These are phyloP conservation scores for Polymixis lichenea DNA, from an alignment of 2,888 invertebrate species.

Conservation along the genomic window DNA sequence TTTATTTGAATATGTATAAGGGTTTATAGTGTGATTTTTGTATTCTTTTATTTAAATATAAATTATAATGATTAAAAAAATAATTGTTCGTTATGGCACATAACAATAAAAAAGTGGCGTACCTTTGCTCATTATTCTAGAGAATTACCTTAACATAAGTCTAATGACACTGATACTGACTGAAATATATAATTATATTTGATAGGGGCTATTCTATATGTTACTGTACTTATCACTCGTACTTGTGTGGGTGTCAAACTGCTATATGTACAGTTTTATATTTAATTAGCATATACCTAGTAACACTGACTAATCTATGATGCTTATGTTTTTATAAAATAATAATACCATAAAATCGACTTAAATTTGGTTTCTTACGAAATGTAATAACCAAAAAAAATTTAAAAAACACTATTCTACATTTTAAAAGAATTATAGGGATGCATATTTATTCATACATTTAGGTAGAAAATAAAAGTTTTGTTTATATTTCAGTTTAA, in stretches of 20 bases:
- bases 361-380: neutral
- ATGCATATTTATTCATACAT: neutral
- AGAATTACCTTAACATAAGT: constrained; percentile 2
- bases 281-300: constrained; percentile 40
- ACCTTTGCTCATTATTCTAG: constrained; percentile 2
- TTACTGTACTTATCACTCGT: constrained; percentile 78
- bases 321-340: neutral
- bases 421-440: neutral
- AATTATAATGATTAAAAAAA: no score
- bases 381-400: neutral
- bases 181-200: constrained; percentile 5
- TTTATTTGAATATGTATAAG: neutral
- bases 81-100: neutral
- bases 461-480: neutral
- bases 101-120: neutral
- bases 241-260: constrained; percentile 77
- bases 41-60: neutral
- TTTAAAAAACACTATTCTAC: neutral
- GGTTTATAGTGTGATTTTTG: neutral
- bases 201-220: constrained; percentile 30
- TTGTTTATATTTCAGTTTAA: neutral
- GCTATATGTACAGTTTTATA: constrained; percentile 77
- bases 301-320: constrained; percentile 38
- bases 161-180: constrained; percentile 16
- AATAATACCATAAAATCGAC: neutral